Base-by-base conservation (phyloP, 2,113 vertebrate genomes). In the Chaetorhynchus papuensis region DNA sequence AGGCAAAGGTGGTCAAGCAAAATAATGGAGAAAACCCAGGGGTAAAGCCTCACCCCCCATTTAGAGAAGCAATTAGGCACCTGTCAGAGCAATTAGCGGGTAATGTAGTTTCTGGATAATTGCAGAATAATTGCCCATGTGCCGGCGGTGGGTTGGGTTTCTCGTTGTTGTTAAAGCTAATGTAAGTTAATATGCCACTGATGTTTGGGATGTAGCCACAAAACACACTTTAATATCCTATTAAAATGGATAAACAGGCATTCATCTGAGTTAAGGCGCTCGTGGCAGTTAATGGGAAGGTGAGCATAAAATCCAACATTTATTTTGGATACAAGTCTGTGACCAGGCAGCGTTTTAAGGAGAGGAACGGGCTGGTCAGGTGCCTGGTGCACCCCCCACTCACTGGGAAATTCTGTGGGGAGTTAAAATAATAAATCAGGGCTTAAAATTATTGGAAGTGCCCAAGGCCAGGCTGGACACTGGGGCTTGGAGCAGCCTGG, bases 101-200 rank as follows among this genome's bases (percentile, higher is more conserved):
- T 35, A 93, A 92, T 93, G 93, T 59, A 59, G 91, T 96, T 97
- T 90, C 75, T 61, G 47, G 82, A 15, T 96, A 95, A 97, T 93
- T 96, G 77, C 95, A 42, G 94, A 91, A 92, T 94, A 95, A 97
- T 89, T 82, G 80, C 87, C 80, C 57, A 5, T 53, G 54, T 72
- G 82, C 87, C 49, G 0, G 7, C 41, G 63, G 20, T 65, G 64
- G n/a, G 65, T 26, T 59, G 61, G 89, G n/a, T 14, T 50, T 69
- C 41, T 64, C 10, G 27, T 59, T 60, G 63, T 50, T 23, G 47
- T 81, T 81, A 21, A 49, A 83, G 61, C 30, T 83, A 31, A 70
- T 90, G 59, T 39, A 44, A 92, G 76, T 93, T 93, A 95, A 94
- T 87, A 28, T 45, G 69, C 89, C 42, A 1, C 53, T 64, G 87